Evolutionary conservation across 2,113 vertebrate genomes (phyloP), one percentile per base, ranked within the genome.

Genomic region (Ardeotis arabs): DNA sequence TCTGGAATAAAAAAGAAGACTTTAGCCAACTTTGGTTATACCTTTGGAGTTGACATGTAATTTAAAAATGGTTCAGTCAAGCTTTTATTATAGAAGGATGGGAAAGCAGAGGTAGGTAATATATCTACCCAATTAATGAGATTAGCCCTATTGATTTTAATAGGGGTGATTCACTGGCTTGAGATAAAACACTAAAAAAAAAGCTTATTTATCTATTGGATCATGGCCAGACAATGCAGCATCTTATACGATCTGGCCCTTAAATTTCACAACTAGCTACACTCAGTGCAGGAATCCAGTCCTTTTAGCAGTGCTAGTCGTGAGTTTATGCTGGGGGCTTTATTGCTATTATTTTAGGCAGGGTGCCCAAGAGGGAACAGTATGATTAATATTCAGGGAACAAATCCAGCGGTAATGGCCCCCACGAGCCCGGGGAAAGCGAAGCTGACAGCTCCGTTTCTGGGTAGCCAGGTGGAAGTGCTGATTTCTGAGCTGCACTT

Each of bases 381-480:
- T 0, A 33, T 59, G 84, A 94, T 96, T 79, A 69, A 94, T 73
- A 45, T 6, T 59, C 60, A 77, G 82, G 82, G 85, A 87, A 87
- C 37, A 89, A 82, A 85, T 82, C 94, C 93, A 94, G 84, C 76
- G 55, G 31, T 63, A 85, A 92, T 83, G 72, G 53, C 29, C 59
- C 87, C 72, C 37, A 2, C 0, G 45, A 91, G 84, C 45, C 31
- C 0, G 0, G 37, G 68, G 73, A 27, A 50, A 47, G 35, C n/a
- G 59, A 44, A 60, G 81, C 52, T 87, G 94, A 55, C 31, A 62
- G 78, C 84, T 73, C 1, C 0, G 37, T n/a, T 60, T 63, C 28
- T 79, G 93, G 78, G 81, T 12, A 83, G 78, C 53, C 5, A 2
- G 33, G 47, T 74, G 89, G 91, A 91, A 91, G 81, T 39, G 78